phyloP scores from a whole-genome alignment of 2,113 vertebrate genomes.

The Empidonax traillii region DNA sequence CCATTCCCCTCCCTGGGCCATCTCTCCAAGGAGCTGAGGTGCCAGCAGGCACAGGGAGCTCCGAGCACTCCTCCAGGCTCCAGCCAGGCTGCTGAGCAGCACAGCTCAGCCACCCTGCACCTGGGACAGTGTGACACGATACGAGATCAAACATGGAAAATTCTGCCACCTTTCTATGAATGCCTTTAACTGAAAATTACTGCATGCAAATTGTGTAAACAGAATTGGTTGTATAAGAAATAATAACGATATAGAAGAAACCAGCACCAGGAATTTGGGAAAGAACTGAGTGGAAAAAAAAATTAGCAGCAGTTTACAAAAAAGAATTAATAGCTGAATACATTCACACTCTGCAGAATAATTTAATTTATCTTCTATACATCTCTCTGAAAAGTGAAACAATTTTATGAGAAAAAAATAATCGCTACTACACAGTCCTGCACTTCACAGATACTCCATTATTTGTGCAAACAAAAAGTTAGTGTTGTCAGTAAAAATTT shows the following conservation, averaged over 20 bases:
- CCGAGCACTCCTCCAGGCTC: background rate
- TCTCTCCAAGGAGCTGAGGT: background rate
- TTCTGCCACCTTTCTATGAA: background rate
- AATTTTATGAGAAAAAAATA: background rate
- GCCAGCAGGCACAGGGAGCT: background rate
- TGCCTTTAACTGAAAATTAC: background rate
- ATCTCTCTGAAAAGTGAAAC: background rate
- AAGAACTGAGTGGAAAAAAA: background rate
- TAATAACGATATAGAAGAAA: background rate
- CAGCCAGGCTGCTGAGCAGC: background rate
- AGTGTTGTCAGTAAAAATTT: background rate
- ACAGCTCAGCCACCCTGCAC: background rate
- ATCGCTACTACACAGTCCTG: background rate
- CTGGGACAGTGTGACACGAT: accelerated
- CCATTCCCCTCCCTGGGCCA: accelerated
- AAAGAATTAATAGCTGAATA: background rate
- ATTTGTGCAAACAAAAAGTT: background rate
- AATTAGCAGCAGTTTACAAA: background rate
- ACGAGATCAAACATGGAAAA: background rate
- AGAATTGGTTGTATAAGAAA: background rate
- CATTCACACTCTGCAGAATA: background rate
- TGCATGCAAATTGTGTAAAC: background rate
- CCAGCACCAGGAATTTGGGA: background rate
- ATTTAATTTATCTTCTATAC: background rate
- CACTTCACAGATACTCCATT: background rate